These are phyloP conservation scores for Dendrocincla fuliginosa DNA, from an alignment of 2,797 vertebrate species.

Conservation along the genomic window DNA sequence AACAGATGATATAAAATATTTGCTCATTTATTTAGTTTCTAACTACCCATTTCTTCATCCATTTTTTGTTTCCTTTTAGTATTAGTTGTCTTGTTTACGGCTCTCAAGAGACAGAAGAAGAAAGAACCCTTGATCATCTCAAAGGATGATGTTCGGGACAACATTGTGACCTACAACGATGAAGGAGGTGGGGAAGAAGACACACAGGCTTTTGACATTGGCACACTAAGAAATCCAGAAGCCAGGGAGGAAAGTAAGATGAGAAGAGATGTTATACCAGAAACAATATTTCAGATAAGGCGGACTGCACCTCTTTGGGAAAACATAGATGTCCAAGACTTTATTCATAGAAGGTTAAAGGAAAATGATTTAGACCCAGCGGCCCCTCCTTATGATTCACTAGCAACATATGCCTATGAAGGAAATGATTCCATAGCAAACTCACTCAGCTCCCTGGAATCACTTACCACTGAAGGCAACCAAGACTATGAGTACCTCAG, in stretches of 20 bases:
- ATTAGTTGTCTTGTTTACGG: slow-evolving; percentile 92
- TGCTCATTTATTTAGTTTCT: background rate
- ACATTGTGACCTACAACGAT: slow-evolving; percentile 97
- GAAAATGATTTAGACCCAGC: slow-evolving; percentile 93
- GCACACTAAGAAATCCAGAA: slow-evolving; percentile 93
- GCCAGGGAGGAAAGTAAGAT: slow-evolving; percentile 91
- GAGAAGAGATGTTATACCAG: slow-evolving; percentile 93
- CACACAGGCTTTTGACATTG: slow-evolving; percentile 98
- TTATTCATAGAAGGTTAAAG: slow-evolving; percentile 90
- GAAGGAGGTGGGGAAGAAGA: slow-evolving; percentile 98
- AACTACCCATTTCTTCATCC: background rate
- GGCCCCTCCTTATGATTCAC: slow-evolving; percentile 95
- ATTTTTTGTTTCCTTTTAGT: slow-evolving; percentile 74
- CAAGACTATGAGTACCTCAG: slow-evolving; percentile 95
- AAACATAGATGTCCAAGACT: slow-evolving; percentile 93
- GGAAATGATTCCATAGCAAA: slow-evolving; percentile 92
- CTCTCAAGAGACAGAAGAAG: slow-evolving; percentile 91
- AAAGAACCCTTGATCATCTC: slow-evolving; percentile 97
- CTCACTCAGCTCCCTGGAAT: slow-evolving; percentile 95
- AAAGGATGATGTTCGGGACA: slow-evolving; percentile 96
- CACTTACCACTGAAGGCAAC: slow-evolving; percentile 86
- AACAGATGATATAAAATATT: background rate
- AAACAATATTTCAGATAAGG: slow-evolving; percentile 93
- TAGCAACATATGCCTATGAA: slow-evolving; percentile 96
- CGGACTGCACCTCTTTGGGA: slow-evolving; percentile 90